Evolutionary conservation across 2,113 vertebrate genomes (phyloP), one percentile per base, ranked within the genome.

Genomic region (Nicator chloris): DNA sequence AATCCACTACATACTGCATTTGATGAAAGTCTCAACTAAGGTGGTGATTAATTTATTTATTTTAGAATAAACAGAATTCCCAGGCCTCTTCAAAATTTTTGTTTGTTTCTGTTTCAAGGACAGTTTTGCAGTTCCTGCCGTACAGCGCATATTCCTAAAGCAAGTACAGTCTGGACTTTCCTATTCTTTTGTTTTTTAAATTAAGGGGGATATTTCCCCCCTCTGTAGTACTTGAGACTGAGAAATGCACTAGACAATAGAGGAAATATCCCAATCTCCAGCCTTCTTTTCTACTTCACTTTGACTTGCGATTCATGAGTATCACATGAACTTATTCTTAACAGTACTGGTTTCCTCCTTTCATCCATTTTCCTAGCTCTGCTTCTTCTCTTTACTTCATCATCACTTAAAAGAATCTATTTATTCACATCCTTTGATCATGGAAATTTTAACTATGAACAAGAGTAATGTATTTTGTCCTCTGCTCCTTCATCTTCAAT

Each of bases 401-500:
- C 83, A 80, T 70, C 56, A 47, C 33, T 73, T 82, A 45, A 57
- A 86, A 65, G 68, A 96, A 61, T 70, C 10, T 17, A 60, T 88
- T 86, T 82, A 69, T 93, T 96, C 61, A 72, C 26, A 44, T 66
- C 63, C 69, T 78, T 86, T 81, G 49, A 76, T 72, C 65, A 66
- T 49, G 21, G 33, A 37, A 90, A 61, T 86, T 96, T 92, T 86
- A 91, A 72, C 47, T 82, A 81, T 16, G n/a, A 95, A 35, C 61
- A 78, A 91, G 24, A 84, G 60, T 85, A 83, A 86, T 5, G 9
- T 86, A 61, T 88, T 94, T 87, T 72, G 69, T 93, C n/a, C 45
- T 95, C 57, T 47, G 80, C 45, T 84, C 59, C 90, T 82, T 94
- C 71, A 86, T 94, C 82, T 93, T 96, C 92, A 86, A 35, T 54